These are phyloP conservation scores for Tetramorium alpestre DNA, from an alignment of 1,140 invertebrate genomes.

Conservation along the genomic window DNA sequence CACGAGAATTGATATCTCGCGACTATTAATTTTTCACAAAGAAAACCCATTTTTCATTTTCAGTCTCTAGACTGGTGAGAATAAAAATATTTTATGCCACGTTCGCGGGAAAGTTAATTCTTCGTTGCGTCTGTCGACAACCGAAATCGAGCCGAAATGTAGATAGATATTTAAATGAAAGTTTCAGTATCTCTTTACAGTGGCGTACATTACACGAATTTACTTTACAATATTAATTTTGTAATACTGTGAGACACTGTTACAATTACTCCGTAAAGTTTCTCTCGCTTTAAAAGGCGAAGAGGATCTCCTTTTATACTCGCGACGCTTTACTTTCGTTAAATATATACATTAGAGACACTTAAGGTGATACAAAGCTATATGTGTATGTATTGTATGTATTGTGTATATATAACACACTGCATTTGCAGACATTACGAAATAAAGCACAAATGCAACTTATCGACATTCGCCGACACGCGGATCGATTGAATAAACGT, in stretches of 20 bases:
- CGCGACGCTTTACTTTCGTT: background rate
- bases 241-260: background rate
- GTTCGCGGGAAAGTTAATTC: background rate
- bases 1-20: background rate
- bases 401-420: background rate
- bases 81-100: constrained; percentile 5
- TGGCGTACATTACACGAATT: background rate
- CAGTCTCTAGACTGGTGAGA: background rate
- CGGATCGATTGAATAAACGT: constrained; percentile 31
- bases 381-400: background rate
- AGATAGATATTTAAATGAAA: background rate
- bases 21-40: background rate
- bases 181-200: background rate
- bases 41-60: background rate
- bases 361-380: background rate
- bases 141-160: background rate
- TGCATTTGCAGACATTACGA: background rate
- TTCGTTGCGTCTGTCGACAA: background rate
- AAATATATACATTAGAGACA: background rate
- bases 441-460: constrained; percentile 15
- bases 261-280: constrained; percentile 2
- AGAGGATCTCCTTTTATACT: background rate
- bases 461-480: background rate
- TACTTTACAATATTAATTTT: constrained; percentile 16
- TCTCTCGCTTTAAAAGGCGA: background rate